phyloP scores from a whole-genome alignment of 1,140 invertebrate genomes.

The Choristoneura fumiferana region DNA sequence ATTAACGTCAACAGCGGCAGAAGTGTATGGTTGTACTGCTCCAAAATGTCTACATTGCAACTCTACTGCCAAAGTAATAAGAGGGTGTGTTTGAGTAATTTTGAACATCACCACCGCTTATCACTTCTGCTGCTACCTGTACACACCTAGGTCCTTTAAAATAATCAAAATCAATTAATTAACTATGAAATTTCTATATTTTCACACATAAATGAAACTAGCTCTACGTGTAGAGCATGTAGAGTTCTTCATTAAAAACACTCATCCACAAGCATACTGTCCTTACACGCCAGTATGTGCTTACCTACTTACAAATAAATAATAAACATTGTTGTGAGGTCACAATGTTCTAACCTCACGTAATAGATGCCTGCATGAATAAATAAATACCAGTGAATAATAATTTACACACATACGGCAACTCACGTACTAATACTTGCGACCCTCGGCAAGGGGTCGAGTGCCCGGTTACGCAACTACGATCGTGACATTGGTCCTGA shows the following conservation, averaged over 20 bases:
- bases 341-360: constrained; percentile 19
- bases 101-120: no score
- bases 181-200: no score
- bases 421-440: constrained; percentile 23
- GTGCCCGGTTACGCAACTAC: constrained; percentile 41
- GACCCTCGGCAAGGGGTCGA: constrained; percentile 51
- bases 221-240: no score
- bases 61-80: no score
- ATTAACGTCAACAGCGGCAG: no score
- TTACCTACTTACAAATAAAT: constrained; percentile 2
- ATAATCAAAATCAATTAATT: no score
- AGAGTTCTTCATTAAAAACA: constrained; percentile 20
- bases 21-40: no score
- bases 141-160: no score
- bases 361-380: constrained; percentile 5
- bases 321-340: constrained; percentile 5
- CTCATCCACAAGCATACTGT: constrained; percentile 33
- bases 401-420: constrained; percentile 13
- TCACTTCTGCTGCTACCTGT: no score
- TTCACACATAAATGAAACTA: no score
- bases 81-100: no score
- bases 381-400: constrained; percentile 14
- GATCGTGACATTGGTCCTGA: constrained; percentile 60
- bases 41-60: no score
- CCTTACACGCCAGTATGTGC: constrained; percentile 6